Conservation (phyloP, 1,140 invertebrate species). For the Sitobion miscanthi region DNA sequence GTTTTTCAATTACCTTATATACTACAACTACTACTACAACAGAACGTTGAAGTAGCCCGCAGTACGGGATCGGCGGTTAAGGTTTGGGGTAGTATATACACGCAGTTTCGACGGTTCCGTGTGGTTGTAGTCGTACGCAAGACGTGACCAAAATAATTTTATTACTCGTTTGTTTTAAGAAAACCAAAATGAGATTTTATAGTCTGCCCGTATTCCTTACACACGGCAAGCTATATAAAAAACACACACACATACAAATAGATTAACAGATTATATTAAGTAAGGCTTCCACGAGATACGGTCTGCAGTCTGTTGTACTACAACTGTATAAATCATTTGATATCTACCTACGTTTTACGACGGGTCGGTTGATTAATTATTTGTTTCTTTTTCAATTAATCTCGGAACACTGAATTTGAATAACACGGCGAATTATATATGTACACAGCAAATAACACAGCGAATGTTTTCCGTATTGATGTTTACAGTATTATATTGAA, state of each 20-base stretch:
- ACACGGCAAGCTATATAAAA: not conserved
- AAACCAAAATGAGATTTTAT: constrained; percentile 21
- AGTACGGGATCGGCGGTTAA: not conserved
- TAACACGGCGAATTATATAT: not conserved
- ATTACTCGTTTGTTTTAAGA: constrained; percentile 11
- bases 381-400: constrained; percentile 1
- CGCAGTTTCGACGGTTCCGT: not conserved
- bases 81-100: not conserved
- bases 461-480: not conserved
- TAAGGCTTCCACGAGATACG: not conserved
- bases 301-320: not conserved
- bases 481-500: not conserved
- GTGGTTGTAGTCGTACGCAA: not conserved
- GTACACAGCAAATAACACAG: not conserved
- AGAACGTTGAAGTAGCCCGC: not conserved
- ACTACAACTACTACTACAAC: not conserved
- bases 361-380: not conserved
- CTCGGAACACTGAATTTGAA: not conserved
- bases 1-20: constrained; percentile 39
- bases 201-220: not conserved
- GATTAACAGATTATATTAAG: not conserved
- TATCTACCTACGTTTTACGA: not conserved
- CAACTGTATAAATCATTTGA: not conserved
- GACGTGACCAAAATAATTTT: constrained; percentile 21
- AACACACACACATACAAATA: not conserved